phyloP scores from a whole-genome alignment of 2,113 vertebrate species.

The Anguilla japonica region DNA sequence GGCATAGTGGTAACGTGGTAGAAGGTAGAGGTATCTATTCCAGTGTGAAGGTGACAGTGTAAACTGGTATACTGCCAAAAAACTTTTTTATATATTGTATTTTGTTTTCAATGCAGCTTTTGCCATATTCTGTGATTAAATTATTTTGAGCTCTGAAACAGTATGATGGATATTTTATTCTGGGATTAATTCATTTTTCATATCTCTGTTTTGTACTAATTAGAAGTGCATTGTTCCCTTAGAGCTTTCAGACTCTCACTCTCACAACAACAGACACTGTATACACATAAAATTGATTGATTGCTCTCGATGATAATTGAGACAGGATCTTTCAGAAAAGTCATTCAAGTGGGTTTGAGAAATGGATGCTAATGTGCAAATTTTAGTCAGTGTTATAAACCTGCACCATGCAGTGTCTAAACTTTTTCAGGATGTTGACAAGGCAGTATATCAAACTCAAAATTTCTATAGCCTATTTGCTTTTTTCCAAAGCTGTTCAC shows the following conservation, averaged over 20 bases:
- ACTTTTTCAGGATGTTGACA: neutral
- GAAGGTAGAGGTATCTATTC: slow-evolving; percentile 10
- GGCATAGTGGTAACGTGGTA: neutral
- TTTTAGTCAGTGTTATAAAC: neutral
- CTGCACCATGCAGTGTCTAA: neutral
- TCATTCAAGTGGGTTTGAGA: neutral
- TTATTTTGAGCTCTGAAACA: slow-evolving; percentile 8
- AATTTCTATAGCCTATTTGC: too few species aligned
- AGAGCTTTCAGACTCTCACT: neutral
- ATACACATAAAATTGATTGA: neutral
- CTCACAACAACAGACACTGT: neutral
- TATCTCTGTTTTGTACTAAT: neutral
- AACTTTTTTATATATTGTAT: slow-evolving; percentile 4
- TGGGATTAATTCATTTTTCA: neutral
- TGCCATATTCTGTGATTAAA: slow-evolving; percentile 27
- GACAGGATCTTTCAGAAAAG: neutral
- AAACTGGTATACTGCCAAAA: neutral
- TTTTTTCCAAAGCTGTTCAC: too few species aligned
- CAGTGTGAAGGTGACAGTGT: neutral
- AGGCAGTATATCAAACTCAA: too few species aligned
- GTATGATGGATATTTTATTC: neutral
- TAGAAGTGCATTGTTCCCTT: neutral
- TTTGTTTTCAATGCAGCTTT: slow-evolving; percentile 20
- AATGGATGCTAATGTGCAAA: neutral
- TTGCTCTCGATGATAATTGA: neutral